These are phyloP conservation scores for Potamilus streckersoni DNA, from an alignment of 1,140 invertebrate species.

Conservation along the genomic window DNA sequence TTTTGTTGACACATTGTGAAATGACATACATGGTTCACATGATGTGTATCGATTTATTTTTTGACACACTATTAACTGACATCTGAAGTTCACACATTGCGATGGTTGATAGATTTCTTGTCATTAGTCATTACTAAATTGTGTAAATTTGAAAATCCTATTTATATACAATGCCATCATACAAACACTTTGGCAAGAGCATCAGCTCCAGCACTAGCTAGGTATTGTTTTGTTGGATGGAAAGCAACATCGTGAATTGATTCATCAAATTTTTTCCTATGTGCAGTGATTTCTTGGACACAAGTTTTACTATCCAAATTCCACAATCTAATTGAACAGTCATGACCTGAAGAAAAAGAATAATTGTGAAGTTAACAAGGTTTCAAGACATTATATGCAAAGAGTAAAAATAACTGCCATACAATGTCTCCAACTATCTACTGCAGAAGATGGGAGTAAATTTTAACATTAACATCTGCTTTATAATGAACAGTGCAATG, in stretches of 20 bases:
- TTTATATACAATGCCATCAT: slow-evolving; percentile 51
- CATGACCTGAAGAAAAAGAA: slow-evolving; percentile 79
- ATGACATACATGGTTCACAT: too few relatives aligned
- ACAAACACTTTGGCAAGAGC: slow-evolving; percentile 96
- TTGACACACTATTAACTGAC: too few relatives aligned
- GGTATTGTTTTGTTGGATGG: slow-evolving; percentile 97
- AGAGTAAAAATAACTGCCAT: too few relatives aligned
- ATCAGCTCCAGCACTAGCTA: slow-evolving; percentile 98
- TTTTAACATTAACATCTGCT: too few relatives aligned
- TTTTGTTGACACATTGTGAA: too few relatives aligned
- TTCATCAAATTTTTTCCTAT: slow-evolving; percentile 99
- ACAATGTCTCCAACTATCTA: too few relatives aligned
- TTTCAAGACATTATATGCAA: not conserved
- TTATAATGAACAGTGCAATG: too few relatives aligned
- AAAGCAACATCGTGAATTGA: slow-evolving; percentile 99
- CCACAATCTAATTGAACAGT: slow-evolving; percentile 99
- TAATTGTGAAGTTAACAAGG: slow-evolving; percentile 9
- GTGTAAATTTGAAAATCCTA: slow-evolving; percentile 34
- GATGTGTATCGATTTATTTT: too few relatives aligned
- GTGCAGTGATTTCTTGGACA: slow-evolving; percentile 99
- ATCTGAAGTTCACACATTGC: too few relatives aligned
- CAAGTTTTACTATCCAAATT: slow-evolving; percentile 99
- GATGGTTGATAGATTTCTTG: too few relatives aligned
- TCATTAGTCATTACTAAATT: too few relatives aligned
- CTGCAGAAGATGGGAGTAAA: too few relatives aligned